Percentiles rank a stretch among this genome's conserved stretches.
Conservation (phyloP, 2,113 vertebrate genomes). For the Larimichthys polyactis region DNA sequence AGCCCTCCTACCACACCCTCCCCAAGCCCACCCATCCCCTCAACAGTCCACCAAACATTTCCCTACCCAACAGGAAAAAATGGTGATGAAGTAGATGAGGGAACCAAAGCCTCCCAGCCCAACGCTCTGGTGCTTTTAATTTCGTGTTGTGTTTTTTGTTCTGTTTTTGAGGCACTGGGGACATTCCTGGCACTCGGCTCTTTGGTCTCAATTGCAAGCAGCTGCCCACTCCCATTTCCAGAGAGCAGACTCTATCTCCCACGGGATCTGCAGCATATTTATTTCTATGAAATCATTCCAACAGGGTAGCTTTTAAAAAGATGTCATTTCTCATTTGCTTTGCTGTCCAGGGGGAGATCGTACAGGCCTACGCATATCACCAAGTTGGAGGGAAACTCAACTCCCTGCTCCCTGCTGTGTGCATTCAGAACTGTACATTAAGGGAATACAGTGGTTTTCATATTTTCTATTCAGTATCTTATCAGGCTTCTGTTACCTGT, state of each 20-base stretch:
- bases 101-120: not conserved
- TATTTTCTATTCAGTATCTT: not conserved
- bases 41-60: not conserved
- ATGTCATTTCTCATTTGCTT: constrained; percentile 62
- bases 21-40: not conserved
- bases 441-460: not conserved
- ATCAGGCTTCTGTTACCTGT: not conserved
- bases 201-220: constrained; percentile 72
- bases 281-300: constrained; percentile 69
- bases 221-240: constrained; percentile 61
- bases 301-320: constrained; percentile 62
- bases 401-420: constrained; percentile 10
- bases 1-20: not conserved
- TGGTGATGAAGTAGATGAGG: constrained; percentile 20
- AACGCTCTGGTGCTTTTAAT: constrained; percentile 36
- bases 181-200: constrained; percentile 56
- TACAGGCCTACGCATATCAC: not conserved
- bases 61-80: constrained; percentile 12
- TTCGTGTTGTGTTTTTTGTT: constrained; percentile 61
- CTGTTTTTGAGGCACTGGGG: constrained; percentile 46
- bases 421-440: not conserved
- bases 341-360: constrained; percentile 10
- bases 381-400: not conserved
- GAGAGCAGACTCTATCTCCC: constrained; percentile 55
- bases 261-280: constrained; percentile 60